These are phyloP conservation scores for Trigoniulus corallinus DNA, from an alignment of 1,140 invertebrate species.

Conservation along the genomic window DNA sequence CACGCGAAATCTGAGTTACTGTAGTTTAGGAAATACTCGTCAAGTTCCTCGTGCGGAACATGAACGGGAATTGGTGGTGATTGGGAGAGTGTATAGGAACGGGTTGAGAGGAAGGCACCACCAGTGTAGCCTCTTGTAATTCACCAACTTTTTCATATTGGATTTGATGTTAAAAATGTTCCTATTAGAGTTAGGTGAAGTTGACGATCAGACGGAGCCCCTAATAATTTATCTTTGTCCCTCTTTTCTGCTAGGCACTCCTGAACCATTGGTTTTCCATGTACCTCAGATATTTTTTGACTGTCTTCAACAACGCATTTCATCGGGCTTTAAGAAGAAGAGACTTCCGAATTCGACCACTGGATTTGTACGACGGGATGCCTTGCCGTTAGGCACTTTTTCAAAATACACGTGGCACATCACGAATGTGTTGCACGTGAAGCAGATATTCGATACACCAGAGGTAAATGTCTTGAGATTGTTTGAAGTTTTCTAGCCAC, in stretches of 20 bases:
- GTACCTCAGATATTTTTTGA: slow-evolving; percentile 53
- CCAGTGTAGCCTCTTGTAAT: no score
- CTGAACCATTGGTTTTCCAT: slow-evolving; percentile 51
- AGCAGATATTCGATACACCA: slow-evolving; percentile 55
- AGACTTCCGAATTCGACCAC: slow-evolving; percentile 43
- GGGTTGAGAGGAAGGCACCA: no score
- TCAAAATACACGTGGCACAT: slow-evolving; percentile 59
- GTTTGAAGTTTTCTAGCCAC: not conserved
- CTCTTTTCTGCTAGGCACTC: slow-evolving; percentile 30
- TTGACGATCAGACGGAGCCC: no score
- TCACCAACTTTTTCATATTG: no score
- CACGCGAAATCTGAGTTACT: no score
- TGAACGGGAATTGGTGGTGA: no score
- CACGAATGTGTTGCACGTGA: slow-evolving; percentile 51
- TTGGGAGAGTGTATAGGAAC: no score
- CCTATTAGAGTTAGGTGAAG: no score
- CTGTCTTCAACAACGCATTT: slow-evolving; percentile 48
- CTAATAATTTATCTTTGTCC: no score
- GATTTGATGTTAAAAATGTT: no score
- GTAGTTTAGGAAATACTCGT: no score
- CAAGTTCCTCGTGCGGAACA: no score
- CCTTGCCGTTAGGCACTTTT: slow-evolving; percentile 46
- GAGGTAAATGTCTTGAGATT: slow-evolving; percentile 33
- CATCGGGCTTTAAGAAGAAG: slow-evolving; percentile 43
- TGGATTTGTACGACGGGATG: slow-evolving; percentile 38